Evolutionary conservation across 2,113 vertebrate genomes (phyloP).

Genomic region (Leucoraja erinaceus): DNA sequence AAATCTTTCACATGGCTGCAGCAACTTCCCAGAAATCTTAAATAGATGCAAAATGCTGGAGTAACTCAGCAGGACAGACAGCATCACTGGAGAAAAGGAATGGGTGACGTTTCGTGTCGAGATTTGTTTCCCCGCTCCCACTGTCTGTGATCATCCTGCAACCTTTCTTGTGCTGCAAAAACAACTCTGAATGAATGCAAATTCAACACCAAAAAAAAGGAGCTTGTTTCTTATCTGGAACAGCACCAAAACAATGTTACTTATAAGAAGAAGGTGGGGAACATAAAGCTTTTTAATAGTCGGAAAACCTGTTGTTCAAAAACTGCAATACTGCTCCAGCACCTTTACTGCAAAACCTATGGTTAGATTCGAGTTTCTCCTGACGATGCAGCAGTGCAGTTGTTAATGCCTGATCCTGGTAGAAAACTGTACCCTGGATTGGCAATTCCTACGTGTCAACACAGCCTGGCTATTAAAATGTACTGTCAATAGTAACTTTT

Average conservation of each 20-base stretch:
- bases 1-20: neutral
- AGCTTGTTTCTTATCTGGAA: neutral
- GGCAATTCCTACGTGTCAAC: neutral
- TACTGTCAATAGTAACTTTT: neutral
- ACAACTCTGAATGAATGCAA: neutral
- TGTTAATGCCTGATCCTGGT: neutral
- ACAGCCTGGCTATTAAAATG: neutral
- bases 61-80: too few species aligned
- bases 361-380: neutral
- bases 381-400: neutral
- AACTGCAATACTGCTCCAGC: neutral
- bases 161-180: neutral
- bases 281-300: neutral
- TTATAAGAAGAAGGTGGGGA: neutral
- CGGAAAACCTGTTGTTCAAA: neutral
- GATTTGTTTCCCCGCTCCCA: neutral
- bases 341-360: neutral
- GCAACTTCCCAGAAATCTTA: neutral
- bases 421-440: neutral
- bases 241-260: neutral
- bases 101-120: too few species aligned
- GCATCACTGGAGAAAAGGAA: too few species aligned
- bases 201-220: neutral
- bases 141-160: neutral
- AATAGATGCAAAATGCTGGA: too few species aligned